phyloP scores from a whole-genome alignment of 2,113 vertebrate genomes.

The Semicossyphus pulcher region DNA sequence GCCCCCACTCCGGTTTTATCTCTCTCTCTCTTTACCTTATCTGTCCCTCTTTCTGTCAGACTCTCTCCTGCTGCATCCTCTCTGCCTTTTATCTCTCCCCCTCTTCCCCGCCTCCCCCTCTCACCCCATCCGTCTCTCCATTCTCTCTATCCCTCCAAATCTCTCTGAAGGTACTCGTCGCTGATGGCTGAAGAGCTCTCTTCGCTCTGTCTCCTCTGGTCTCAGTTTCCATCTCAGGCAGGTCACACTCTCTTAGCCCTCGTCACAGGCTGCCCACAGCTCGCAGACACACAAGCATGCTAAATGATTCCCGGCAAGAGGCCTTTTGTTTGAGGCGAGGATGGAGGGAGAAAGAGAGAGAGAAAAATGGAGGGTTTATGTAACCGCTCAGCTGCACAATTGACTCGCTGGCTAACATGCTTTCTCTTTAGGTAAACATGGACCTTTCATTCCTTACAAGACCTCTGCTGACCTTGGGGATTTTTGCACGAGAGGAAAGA shows the following conservation, averaged over 20 bases:
- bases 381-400: constrained; percentile 69
- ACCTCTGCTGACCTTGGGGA: constrained; percentile 59
- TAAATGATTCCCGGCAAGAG: constrained; percentile 69
- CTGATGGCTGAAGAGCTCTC: constrained; percentile 53
- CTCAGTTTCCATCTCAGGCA: constrained; percentile 55
- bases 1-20: constrained; percentile 50
- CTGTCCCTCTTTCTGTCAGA: constrained; percentile 39
- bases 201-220: constrained; percentile 33
- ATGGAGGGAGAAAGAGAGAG: constrained; percentile 39
- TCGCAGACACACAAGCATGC: constrained; percentile 59
- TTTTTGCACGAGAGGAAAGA: constrained; percentile 5
- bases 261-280: constrained; percentile 56
- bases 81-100: constrained; percentile 47
- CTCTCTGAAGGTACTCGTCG: constrained; percentile 35
- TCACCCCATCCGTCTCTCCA: neutral
- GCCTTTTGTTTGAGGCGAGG: constrained; percentile 64
- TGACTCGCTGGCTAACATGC: constrained; percentile 58
- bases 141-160: constrained; percentile 2
- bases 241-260: constrained; percentile 69
- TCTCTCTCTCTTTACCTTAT: constrained; percentile 40
- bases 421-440: constrained; percentile 63
- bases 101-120: neutral
- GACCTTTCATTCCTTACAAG: constrained; percentile 51
- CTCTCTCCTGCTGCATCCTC: constrained; percentile 25
- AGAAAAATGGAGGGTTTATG: constrained; percentile 67